Base-by-base conservation (phyloP, 2,113 vertebrate genomes). In the Procavia capensis region DNA sequence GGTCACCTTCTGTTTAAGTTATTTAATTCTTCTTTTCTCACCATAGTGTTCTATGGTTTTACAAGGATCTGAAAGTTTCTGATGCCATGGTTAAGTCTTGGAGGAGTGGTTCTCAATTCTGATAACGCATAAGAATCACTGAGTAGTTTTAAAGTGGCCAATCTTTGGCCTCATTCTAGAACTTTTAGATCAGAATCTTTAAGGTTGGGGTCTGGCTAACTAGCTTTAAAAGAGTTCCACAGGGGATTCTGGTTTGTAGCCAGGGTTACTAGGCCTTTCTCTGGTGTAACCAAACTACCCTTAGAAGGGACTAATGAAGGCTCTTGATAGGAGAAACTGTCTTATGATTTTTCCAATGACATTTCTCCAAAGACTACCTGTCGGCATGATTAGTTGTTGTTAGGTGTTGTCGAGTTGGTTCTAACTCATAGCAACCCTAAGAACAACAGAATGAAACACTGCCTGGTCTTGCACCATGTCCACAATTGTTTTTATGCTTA, bases 101-200 rank as follows among this genome's bases (percentile, higher is more conserved):
- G 61, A 89, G 45, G 85, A 88, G 50, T 85, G 66, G 50, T 87
- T 96, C 68, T 93, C 39, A 83, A 29, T 74, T 61, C 50, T 47
- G 25, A 41, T 63, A 90, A 14, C 90, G 41, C 17, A 50, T 68
- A 74, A 92, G 91, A 85, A 75, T 70, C 74, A 66, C 54, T 85
- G 85, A 92, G 25, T 89, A 83, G 88, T 89, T 94, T 96, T 88
- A 94, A 96, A 95, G 75, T 76, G 75, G 87, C 70, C 87, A 93
- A 72, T 75, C 19, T 94, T 95, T 80, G 36, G 39, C 39, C 59
- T 27, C n/a, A 66, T 59, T 88, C 34, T 36, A 84, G 66, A 95
- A 91, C 54, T 84, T 34, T 7, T 90, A 76, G 59, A 59, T 78
- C 79, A 90, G 92, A 93, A 90, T 85, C 54, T 90, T 96, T 75